These are phyloP conservation scores for Argyrosomus japonicus DNA, from an alignment of 2,113 vertebrate species.

Conservation along the genomic window DNA sequence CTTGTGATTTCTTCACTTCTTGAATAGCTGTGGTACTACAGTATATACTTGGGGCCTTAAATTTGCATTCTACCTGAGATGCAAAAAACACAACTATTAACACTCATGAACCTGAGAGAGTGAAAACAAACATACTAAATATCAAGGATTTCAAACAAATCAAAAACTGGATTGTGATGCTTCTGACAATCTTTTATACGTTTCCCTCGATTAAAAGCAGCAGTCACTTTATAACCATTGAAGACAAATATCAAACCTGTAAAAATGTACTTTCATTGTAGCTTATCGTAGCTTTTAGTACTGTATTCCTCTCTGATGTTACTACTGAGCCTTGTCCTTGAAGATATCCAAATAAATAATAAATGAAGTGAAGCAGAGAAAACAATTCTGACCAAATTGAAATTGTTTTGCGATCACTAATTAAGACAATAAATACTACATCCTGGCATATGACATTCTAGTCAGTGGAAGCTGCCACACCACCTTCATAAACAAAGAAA, in stretches of 20 bases:
- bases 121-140: constrained; percentile 77
- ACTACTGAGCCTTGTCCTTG: constrained; percentile 49
- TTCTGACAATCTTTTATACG: constrained; percentile 25
- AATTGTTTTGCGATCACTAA: constrained; percentile 47
- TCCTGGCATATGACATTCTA: constrained; percentile 46
- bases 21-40: constrained; percentile 77
- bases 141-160: constrained; percentile 60
- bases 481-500: constrained; percentile 52
- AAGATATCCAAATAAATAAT: constrained; percentile 68
- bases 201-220: constrained; percentile 47
- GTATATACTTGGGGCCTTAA: constrained; percentile 74
- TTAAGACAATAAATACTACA: constrained; percentile 67
- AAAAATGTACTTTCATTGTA: constrained; percentile 37
- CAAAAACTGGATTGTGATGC: constrained; percentile 33
- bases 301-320: constrained; percentile 38
- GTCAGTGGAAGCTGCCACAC: constrained; percentile 67
- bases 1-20: constrained; percentile 72
- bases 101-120: constrained; percentile 86
- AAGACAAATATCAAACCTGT: constrained; percentile 67
- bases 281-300: constrained; percentile 48
- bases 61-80: constrained; percentile 88
- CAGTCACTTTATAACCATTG: constrained; percentile 47
- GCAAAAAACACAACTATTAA: constrained; percentile 84
- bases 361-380: constrained; percentile 51
- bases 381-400: constrained; percentile 47